These are phyloP conservation scores for Scolopax mira DNA, from an alignment of 2,113 vertebrate genomes.

Conservation along the genomic window DNA sequence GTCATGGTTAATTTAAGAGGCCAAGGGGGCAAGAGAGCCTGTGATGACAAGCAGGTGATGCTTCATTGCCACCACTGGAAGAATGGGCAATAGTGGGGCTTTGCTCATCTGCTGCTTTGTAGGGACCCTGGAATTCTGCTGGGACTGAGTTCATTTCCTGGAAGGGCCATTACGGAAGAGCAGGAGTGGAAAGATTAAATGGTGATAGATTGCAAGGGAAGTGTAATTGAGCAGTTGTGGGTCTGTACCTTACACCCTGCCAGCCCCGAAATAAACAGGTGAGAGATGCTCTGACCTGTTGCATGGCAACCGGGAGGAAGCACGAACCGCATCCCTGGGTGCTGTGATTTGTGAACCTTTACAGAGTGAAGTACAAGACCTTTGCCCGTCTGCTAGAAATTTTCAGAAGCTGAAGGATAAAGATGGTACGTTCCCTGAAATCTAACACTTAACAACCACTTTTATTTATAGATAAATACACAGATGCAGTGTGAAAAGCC, in stretches of 20 bases:
- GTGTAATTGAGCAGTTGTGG: background rate
- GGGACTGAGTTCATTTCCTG: background rate
- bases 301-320: slow-evolving; percentile 40
- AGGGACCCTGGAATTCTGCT: background rate
- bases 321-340: background rate
- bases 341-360: background rate
- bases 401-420: background rate
- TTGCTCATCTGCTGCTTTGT: background rate
- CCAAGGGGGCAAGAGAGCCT: background rate
- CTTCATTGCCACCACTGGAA: background rate
- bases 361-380: background rate
- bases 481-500: background rate
- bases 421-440: background rate
- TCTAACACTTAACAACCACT: background rate
- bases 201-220: background rate
- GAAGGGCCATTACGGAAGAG: background rate
- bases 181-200: background rate
- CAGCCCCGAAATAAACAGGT: background rate
- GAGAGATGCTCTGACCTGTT: slow-evolving; percentile 36
- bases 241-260: background rate
- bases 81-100: background rate
- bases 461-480: slow-evolving; percentile 17
- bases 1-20: background rate
- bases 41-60: too few species aligned
- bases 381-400: background rate